These are phyloP conservation scores for Sanderia malayensis DNA, from an alignment of 30 jellyfish, hydroid and myxozoan species.

Conservation along the genomic window DNA sequence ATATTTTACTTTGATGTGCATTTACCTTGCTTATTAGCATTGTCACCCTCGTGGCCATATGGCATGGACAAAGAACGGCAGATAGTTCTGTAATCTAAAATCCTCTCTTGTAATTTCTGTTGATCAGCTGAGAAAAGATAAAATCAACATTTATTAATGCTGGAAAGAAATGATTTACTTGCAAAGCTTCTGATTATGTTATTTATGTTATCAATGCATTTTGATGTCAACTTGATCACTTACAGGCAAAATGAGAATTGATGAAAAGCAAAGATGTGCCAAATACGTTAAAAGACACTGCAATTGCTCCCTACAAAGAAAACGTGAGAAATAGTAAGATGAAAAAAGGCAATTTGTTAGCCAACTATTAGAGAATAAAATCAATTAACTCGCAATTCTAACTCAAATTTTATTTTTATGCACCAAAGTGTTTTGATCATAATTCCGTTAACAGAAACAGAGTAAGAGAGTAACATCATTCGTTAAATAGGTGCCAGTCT, in stretches of 20 bases:
- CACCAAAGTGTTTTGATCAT: too few relatives aligned
- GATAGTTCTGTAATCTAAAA: slow-evolving; percentile 75
- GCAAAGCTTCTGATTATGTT: neutral
- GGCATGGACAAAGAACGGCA: slow-evolving; percentile 59
- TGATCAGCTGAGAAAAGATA: slow-evolving; percentile 66
- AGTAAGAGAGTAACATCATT: too few relatives aligned
- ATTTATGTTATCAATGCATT: neutral
- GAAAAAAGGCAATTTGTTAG: neutral
- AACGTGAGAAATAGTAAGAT: neutral
- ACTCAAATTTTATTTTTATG: too few relatives aligned
- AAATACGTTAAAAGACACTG: slow-evolving; percentile 88
- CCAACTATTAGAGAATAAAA: too few relatives aligned
- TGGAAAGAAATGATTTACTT: neutral
- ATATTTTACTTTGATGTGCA: too few relatives aligned
- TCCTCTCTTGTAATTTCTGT: slow-evolving; percentile 75
- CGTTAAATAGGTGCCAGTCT: too few relatives aligned
- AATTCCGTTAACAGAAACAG: too few relatives aligned
- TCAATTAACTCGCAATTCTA: too few relatives aligned
- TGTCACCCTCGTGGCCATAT: slow-evolving; percentile 41
- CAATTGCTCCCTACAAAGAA: slow-evolving; percentile 92
- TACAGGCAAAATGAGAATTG: slow-evolving; percentile 95
- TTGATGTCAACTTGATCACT: too few relatives aligned
- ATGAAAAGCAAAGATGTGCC: slow-evolving; percentile 95
- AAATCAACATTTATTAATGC: neutral
- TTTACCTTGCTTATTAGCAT: slow-evolving; percentile 1